Evolutionary conservation across 2,888 invertebrate genomes (phyloP).

Genomic region (Brachycybe producta): DNA sequence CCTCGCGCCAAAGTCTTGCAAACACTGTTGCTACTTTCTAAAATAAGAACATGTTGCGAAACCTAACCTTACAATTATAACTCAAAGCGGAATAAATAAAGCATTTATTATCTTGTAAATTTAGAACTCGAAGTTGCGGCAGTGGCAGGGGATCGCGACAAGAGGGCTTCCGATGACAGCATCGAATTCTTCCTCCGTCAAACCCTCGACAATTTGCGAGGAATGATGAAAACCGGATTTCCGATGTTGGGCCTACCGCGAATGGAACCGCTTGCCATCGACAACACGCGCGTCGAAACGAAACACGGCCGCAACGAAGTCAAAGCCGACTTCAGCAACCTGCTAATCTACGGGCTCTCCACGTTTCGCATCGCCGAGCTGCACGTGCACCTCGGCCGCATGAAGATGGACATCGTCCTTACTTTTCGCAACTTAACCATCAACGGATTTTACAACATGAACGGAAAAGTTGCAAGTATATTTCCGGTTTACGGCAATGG

Average conservation of each 20-base stretch:
- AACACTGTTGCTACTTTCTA: too few species aligned
- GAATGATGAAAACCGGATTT: constrained; percentile 7
- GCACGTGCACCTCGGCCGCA: not conserved
- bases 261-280: constrained; percentile 1
- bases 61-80: too few species aligned
- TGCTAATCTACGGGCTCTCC: constrained; percentile 9
- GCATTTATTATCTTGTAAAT: too few species aligned
- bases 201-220: constrained; percentile 2
- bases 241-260: constrained; percentile 3
- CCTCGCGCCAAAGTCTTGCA: too few species aligned
- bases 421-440: constrained; percentile 11
- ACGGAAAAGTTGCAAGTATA: constrained; percentile 6
- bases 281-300: constrained; percentile 9
- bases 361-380: not conserved
- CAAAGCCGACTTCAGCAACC: constrained; percentile 7
- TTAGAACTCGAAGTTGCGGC: too few species aligned
- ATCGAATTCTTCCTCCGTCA: constrained; percentile 1
- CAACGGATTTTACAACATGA: constrained; percentile 9
- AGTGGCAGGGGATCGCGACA: not conserved
- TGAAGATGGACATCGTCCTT: not conserved
- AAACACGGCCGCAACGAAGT: not conserved
- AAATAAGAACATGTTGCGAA: too few species aligned
- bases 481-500: constrained; percentile 12
- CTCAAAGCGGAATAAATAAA: too few species aligned
- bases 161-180: constrained; percentile 3